Evolutionary conservation across 2,888 invertebrate genomes (phyloP), one percentile per base, ranked within the genome.

Genomic region (Trissoscelio sp.): DNA sequence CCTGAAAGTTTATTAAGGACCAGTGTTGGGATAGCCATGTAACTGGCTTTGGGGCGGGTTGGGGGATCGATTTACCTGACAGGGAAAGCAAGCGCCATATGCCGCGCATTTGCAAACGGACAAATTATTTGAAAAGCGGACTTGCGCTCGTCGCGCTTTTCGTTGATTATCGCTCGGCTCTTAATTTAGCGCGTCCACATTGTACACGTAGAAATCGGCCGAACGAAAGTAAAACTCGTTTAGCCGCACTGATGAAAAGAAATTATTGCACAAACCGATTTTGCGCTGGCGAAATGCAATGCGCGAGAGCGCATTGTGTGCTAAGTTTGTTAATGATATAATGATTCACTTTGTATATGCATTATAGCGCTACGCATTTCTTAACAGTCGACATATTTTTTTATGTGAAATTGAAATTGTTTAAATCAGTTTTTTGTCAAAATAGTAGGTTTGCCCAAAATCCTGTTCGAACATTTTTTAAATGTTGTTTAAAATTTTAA

Each of bases 261-360:
- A 67, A 67, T 53, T 51, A 14, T 42, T 53, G 67, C 39, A 42
- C 51, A 14, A 67, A 67, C 28, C 12, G 48, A 22, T 16, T 20
- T 42, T 3, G 46, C 42, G 31, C 16, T 57, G 55, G 22, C 22
- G 66, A 51, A 46, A 64, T 46, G 53, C 18, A 67, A 14, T 51
- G n/a, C 14, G 20, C 34, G 39, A 51, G 16, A 46, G 34, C 6
- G 51, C 28, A 58, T 72, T 72, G 72, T 72, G 72, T 72, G 72
- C 58, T 48, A 72, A 72, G 58, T 51, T 48, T 34, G 58, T 58
- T 70, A 70, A 70, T 72, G 46, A 37, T 24, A 48, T 60, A 72
- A 60, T 60, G 28, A 51, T 16, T 51, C 51, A 48, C 60, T 60
- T 60, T 51, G 60, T 60, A 60, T 72, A 58, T n/a, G 60, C 39